Base-by-base conservation (phyloP, 1,140 invertebrate species). In the Drosophila micromelanica region DNA sequence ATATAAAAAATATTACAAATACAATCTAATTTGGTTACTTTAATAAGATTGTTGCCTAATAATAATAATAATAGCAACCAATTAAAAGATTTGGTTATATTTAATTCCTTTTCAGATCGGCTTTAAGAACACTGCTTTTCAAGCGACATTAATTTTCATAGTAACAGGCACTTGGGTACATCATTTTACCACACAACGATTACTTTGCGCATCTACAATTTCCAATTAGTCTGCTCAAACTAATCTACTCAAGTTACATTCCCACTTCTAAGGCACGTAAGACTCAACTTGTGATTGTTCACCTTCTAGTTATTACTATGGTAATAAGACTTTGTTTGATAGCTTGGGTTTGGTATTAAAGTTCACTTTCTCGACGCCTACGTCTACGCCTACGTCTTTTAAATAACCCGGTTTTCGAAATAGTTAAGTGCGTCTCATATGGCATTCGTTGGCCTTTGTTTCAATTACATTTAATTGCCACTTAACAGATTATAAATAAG, bases 401-500 rank as follows among this genome's bases (percentile, higher is more conserved):
- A 46, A 60, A 20, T 6, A 37, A 37, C 23, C 48, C 46, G 56
- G 2, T 45, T 23, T 35, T 23, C 11, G 23, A 23, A 43, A 45
- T 55, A 64, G 46, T 57, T 49, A 6, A 11, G 23, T 42, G 20
- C 11, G 27, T 23, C 13, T 20, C 37, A 20, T 20, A 38, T 49
- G 30, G 49, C 1, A 13, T 35, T 15, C 49, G 30, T 11, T 35
- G 32, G 32, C 13, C 38, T 17, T 54, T 61, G 27, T 11, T 43
- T 30, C 30, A 54, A 69, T 62, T 46, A 54, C n/a, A 45, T 2
- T 2, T 62, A 69, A 69, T 69, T 52, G 57, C 57, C 57, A 38
- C 49, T 61, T 61, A 46, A 20, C 20, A 30, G 32, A 52, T 52
- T 61, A 61, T 61, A 69, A 69, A 61, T 69, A 69, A 42, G 12